Evolutionary conservation across 1,140 invertebrate genomes (phyloP), one percentile per base, ranked within the genome.

Genomic region (Argopecten irradians): DNA sequence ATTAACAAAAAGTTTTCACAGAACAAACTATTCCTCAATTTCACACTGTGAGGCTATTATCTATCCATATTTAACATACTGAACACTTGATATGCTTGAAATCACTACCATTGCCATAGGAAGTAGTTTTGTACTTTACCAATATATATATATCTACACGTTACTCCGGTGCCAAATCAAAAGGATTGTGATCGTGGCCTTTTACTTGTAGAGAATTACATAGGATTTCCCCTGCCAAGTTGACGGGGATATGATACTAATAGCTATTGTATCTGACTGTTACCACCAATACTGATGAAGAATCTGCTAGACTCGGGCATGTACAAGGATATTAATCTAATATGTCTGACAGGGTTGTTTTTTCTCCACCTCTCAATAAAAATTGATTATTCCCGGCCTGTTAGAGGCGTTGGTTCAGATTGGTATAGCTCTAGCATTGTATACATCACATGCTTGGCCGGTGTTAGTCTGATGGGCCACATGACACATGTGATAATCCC

Each of bases 321-420:
- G 55, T 71, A 71, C 55, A 71, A 28, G 55, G 55, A 71, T 71
- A 71, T 71, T 71, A 71, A 71, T 71, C 28, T 71, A 71, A 71
- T 71, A 71, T 28, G 55, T 71, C 55, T 71, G 55, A 28, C n/a
- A 28, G 55, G 28, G 55, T 3, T 39, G 36, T 39, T 71, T 71
- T 71, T 71, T 71, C n/a, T 71, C 55, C 55, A 71, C 55, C 55
- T 71, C 55, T 71, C 55, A 71, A 71, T 71, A 71, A 71, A 71
- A 71, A 71, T 71, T 71, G 55, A 71, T 71, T 71, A 71, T 71
- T 71, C 55, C 55, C n/a, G 28, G 55, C 55, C n/a, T 8, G 55
- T 28, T 71, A 28, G 55, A 71, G 55, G 22, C 28, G 55, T 71
- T n/a, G n/a, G 55, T 22, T 71, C 13, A 16, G 22, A 71, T 71